These are phyloP conservation scores for Chironomus striatipennis DNA, from an alignment of 1,140 invertebrate genomes.

Conservation along the genomic window DNA sequence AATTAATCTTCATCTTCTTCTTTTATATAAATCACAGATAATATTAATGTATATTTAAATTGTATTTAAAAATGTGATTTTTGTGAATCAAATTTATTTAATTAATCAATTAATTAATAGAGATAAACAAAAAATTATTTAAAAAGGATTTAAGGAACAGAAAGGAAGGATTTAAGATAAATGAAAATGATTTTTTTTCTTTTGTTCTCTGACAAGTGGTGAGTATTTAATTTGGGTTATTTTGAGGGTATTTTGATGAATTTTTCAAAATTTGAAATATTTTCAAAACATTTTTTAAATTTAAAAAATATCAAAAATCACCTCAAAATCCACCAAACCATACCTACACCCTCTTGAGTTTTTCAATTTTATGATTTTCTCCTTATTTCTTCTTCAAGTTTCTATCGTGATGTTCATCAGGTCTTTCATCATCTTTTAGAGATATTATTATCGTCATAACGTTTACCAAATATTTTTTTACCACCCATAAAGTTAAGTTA, in stretches of 20 bases:
- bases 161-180: neutral
- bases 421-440: neutral
- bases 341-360: too few species aligned
- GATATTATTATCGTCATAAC: neutral
- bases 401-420: too few species aligned
- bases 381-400: too few species aligned
- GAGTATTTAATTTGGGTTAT: too few species aligned
- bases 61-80: constrained; percentile 15
- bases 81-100: neutral
- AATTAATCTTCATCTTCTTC: neutral
- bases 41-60: constrained; percentile 15
- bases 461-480: neutral
- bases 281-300: too few species aligned
- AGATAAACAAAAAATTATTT: neutral
- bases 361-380: too few species aligned
- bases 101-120: neutral
- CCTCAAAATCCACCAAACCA: too few species aligned
- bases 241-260: too few species aligned
- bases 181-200: neutral
- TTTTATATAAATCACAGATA: constrained; percentile 14
- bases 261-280: too few species aligned
- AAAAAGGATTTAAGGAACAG: neutral
- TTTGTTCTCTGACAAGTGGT: too few species aligned
- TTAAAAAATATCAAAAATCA: too few species aligned
- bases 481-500: neutral